Base-by-base conservation (phyloP, 2,888 invertebrate species). In the Pharmacophagus antenor region DNA sequence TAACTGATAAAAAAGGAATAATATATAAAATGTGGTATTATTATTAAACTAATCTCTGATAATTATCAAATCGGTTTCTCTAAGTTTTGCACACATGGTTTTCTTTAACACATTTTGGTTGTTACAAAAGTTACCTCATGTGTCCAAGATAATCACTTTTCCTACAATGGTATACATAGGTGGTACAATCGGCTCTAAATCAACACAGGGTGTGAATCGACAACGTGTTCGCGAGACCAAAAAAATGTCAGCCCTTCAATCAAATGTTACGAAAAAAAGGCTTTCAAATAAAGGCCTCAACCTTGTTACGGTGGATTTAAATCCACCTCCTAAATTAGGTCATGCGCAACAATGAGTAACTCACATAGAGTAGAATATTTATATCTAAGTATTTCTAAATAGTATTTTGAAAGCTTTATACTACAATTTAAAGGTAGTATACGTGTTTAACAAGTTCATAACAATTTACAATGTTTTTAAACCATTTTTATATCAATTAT, bases 291-390 rank as follows among this genome's bases (percentile, higher is more conserved):
- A 73, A 72, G 59, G 70, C 70, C 67, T 65, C 65, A 70, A 72
- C 70, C 71, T 74, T 76, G 77, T 77, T 75, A 71, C 70, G 58
- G 57, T 17, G 67, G 69, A 65, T 69, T 68, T 68, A 71, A 71
- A 72, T 74, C 70, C 70, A 69, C 73, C 74, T 67, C 58, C 70
- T 67, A 72, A 81, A 84, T 81, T 80, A 76, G 78, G 80, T 74
- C 75, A 70, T 73, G 73, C 72, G 71, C 70, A 58, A 48, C 52
- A 58, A 58, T 58, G 62, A 68, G 62, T 61, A 65, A 42, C 10
- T 23, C 25, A 42, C 66, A 66, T 63, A 63, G 75, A 76, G 80
- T 5, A 71, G 74, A n/a, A 42, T 66, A 64, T 50, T 62, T 44
- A 41, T 25, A 46, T 21, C 25, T 48, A 17, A 17, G n/a, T n/a